These are phyloP conservation scores for Eubasilissa regina DNA, from an alignment of 1,140 invertebrate species.

Conservation along the genomic window DNA sequence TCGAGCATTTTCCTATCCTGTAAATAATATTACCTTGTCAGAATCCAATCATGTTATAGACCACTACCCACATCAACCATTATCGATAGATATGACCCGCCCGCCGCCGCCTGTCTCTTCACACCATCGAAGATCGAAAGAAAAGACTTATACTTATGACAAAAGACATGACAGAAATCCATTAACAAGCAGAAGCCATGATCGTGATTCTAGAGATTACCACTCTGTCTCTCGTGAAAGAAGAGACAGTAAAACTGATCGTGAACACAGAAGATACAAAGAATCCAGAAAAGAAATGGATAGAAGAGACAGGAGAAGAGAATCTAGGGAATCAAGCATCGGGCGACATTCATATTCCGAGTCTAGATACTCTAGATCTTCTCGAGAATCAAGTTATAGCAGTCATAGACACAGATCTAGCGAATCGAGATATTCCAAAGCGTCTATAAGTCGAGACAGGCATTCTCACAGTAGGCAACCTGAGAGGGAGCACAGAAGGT, in stretches of 20 bases:
- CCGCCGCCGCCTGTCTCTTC: neutral
- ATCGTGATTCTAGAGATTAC: neutral
- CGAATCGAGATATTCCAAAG: neutral
- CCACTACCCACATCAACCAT: neutral
- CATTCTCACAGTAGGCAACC: neutral
- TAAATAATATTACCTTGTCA: no score
- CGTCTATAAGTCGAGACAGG: neutral
- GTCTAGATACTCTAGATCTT: neutral
- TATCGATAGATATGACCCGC: neutral
- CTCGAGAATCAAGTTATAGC: neutral
- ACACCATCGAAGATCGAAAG: neutral
- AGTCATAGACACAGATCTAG: neutral
- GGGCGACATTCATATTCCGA: neutral
- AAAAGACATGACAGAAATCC: slow-evolving; percentile 1
- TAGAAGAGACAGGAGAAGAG: neutral
- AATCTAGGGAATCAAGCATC: neutral
- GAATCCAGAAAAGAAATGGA: slow-evolving; percentile 3
- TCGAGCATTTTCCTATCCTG: neutral
- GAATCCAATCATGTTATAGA: neutral
- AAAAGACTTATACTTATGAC: neutral
- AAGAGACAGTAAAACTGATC: neutral
- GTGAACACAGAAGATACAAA: neutral
- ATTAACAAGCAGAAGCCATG: neutral
- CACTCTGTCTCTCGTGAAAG: neutral
- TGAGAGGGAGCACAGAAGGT: slow-evolving; percentile 2